A percentile compares a stretch with the other conserved stretches of the same genome.
Evolutionary conservation across 2,113 vertebrate species (phyloP).

Genomic region (Periophthalmodon schlosseri): DNA sequence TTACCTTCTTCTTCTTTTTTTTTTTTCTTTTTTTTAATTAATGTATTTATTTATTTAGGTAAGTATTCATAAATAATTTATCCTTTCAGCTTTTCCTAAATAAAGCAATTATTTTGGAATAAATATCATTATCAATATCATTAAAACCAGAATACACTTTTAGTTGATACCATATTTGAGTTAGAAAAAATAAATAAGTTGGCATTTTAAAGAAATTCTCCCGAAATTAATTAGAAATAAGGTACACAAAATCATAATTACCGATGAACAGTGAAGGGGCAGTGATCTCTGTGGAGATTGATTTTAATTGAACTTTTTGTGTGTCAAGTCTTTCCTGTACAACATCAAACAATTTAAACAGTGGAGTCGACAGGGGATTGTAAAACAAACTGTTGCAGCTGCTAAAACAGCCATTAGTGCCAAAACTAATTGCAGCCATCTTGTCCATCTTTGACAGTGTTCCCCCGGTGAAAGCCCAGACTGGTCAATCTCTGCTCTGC

Average conservation of each 20-base stretch:
- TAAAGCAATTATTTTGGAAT: too few species aligned
- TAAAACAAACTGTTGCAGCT: slow-evolving; percentile 47
- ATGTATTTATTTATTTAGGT: too few species aligned
- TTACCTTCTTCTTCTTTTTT: too few species aligned
- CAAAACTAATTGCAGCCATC: slow-evolving; percentile 63
- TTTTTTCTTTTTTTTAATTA: too few species aligned
- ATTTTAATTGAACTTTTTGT: slow-evolving; percentile 2
- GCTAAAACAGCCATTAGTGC: slow-evolving; percentile 53
- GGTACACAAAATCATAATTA: neutral
- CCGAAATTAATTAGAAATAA: neutral
- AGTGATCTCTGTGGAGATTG: neutral
- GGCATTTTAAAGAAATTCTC: neutral
- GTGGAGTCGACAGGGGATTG: slow-evolving; percentile 31
- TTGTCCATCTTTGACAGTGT: slow-evolving; percentile 62
- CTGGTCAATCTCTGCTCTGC: slow-evolving; percentile 55
- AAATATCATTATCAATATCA: too few species aligned
- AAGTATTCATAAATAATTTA: too few species aligned
- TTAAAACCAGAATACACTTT: neutral
- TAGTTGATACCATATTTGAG: neutral
- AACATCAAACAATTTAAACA: slow-evolving; percentile 35
- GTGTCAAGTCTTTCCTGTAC: neutral
- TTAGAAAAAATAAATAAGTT: neutral
- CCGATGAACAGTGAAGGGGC: neutral
- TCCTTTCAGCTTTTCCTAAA: too few species aligned
- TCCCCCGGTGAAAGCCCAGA: slow-evolving; percentile 53